Conservation (phyloP, 2,888 invertebrate genomes). For the Liposcelis brunnea region DNA sequence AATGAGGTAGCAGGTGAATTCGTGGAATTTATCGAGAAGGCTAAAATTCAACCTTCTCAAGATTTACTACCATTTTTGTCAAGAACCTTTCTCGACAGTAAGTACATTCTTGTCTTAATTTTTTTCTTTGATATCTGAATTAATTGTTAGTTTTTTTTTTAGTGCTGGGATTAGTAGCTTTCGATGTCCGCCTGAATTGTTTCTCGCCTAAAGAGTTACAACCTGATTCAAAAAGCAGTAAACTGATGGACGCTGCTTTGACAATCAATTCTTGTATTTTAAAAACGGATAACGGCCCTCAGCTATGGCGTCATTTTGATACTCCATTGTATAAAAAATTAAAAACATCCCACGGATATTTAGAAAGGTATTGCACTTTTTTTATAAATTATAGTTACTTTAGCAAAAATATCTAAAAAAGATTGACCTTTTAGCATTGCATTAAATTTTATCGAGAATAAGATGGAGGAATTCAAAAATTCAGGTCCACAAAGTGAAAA, state of each 20-base stretch:
- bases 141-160: slow-evolving; percentile 19
- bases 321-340: slow-evolving; percentile 57
- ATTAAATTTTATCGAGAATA: slow-evolving; percentile 34
- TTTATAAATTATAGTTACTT: slow-evolving; percentile 5
- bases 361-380: slow-evolving; percentile 33
- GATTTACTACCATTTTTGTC: slow-evolving; percentile 55
- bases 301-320: slow-evolving; percentile 51
- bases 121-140: background rate
- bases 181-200: slow-evolving; percentile 49
- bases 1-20: slow-evolving; percentile 50
- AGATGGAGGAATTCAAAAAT: background rate
- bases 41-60: slow-evolving; percentile 18
- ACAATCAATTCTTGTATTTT: slow-evolving; percentile 52
- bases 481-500: slow-evolving; percentile 30
- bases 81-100: slow-evolving; percentile 64
- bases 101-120: slow-evolving; percentile 19
- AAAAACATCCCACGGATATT: slow-evolving; percentile 45
- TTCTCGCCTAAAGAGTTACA: slow-evolving; percentile 42
- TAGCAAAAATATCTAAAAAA: too few relatives aligned
- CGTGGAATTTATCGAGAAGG: slow-evolving; percentile 26
- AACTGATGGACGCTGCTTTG: slow-evolving; percentile 52
- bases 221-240: slow-evolving; percentile 42
- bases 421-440: slow-evolving; percentile 38
- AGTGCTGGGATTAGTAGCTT: slow-evolving; percentile 59
- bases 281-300: slow-evolving; percentile 47